Evolutionary conservation across 2,113 vertebrate genomes (phyloP), one percentile per base, ranked within the genome.

Genomic region (Coryphaenoides rupestris): DNA sequence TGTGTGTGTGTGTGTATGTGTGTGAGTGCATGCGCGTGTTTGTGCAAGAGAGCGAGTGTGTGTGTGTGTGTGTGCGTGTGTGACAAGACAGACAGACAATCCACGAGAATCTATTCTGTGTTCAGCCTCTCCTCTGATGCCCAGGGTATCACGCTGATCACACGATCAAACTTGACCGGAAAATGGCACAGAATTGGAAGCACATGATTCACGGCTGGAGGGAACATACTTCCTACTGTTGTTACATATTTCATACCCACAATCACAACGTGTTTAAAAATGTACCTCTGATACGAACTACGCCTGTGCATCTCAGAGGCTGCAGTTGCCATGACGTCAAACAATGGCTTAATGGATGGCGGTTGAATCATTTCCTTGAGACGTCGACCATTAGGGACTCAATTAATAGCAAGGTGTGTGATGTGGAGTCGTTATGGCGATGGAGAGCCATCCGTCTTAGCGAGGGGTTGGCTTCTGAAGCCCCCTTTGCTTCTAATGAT

Each of bases 401-500:
- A 22, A 19, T 21, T 54, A 45, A 7, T 40, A 24, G 33, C 7
- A 9, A 5, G 7, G 9, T 40, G 4, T 40, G 33, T 5, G 33
- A 40, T 40, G 5, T 12, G 13, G 33, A 33, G 28, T 40, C 33
- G 33, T 40, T 40, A 40, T 40, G 33, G 13, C 65, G 55, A 19
- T 62, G 64, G 57, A 65, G 72, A 58, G 60, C 63, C 55, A 76
- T 89, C 84, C 56, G 72, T 87, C 68, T 68, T 68, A 4, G 60
- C 49, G 63, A 69, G 69, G 45, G 49, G 57, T n/a, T n/a, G 26
- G 62, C 63, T 77, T 67, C 70, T 60, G 33, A 70, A 59, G 65
- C 55, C 70, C n/a, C 65, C 76, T 88, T 83, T 82, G 60, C 70
- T 56, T 55, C 63, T 77, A 75, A 84, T 84, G 83, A 78, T 78